Evolutionary conservation across 2,797 vertebrate species (phyloP).

Genomic region (Sebastolobus alascanus): DNA sequence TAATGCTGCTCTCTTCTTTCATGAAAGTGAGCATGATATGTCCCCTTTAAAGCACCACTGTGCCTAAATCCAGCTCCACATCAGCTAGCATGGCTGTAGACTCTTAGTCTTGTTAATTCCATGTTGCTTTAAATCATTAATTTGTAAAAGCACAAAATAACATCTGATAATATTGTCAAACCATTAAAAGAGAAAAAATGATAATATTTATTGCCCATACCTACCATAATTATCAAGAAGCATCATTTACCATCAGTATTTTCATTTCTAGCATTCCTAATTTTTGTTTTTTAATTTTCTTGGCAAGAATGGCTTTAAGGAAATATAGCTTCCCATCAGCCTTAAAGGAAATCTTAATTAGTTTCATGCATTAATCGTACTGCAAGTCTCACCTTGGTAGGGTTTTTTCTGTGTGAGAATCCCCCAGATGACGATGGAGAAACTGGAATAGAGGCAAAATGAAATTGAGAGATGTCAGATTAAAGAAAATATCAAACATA

Average conservation of each 20-base stretch:
- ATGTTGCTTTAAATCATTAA: neutral
- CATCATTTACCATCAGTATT: neutral
- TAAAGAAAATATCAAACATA: neutral
- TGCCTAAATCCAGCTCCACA: neutral
- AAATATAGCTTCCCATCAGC: neutral
- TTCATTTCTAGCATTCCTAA: neutral
- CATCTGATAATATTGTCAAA: neutral
- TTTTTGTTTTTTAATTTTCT: neutral
- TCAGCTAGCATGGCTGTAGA: neutral
- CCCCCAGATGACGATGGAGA: conserved; percentile 97
- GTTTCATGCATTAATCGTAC: neutral
- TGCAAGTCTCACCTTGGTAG: conserved; percentile 89
- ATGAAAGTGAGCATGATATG: neutral
- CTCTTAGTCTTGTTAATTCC: neutral
- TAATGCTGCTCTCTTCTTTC: too few relatives aligned
- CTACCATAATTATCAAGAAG: neutral
- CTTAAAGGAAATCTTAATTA: neutral
- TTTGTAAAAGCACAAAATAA: neutral
- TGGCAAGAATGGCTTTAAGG: neutral
- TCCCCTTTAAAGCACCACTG: neutral
- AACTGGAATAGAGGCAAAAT: conserved; percentile 81
- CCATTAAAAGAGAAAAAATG: neutral
- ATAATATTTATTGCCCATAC: neutral
- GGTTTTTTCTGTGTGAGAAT: conserved; percentile 98
- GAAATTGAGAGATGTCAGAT: conserved; percentile 12